Percentiles rank a stretch among this genome's conserved stretches.
These are phyloP conservation scores for Lithophane ornitopus DNA, from an alignment of 2,888 invertebrate genomes.

Conservation along the genomic window DNA sequence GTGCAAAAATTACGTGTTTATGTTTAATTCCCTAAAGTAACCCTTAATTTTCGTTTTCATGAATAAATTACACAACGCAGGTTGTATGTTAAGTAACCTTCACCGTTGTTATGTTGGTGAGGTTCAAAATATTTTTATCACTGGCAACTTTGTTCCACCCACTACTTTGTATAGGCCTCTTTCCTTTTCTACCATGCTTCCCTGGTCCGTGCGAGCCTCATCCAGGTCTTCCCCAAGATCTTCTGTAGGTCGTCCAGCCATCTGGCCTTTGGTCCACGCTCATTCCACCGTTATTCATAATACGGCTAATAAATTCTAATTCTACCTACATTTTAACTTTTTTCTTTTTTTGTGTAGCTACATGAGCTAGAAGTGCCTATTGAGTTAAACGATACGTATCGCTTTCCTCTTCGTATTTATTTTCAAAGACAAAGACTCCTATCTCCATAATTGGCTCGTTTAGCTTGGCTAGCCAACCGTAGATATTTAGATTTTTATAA, in stretches of 20 bases:
- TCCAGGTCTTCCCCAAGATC: too few relatives aligned
- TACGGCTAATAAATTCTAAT: neutral
- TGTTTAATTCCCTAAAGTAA: constrained; percentile 52
- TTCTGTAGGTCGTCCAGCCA: too few relatives aligned
- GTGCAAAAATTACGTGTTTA: constrained; percentile 28
- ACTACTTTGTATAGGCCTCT: too few relatives aligned
- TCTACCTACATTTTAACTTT: neutral
- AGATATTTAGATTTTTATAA: constrained; percentile 11
- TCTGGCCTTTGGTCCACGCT: too few relatives aligned
- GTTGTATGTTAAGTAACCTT: neutral
- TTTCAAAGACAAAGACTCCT: constrained; percentile 5
- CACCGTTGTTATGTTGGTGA: constrained; percentile 8
- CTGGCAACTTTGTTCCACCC: too few relatives aligned
- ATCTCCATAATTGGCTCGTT: constrained; percentile 21
- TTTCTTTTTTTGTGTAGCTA: neutral
- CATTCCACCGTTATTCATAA: neutral
- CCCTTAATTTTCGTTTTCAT: constrained; percentile 19
- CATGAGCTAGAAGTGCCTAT: neutral
- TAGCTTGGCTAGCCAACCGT: constrained; percentile 35
- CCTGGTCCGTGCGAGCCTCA: too few relatives aligned
- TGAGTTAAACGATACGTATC: neutral
- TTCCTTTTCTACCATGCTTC: too few relatives aligned
- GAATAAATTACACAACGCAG: constrained; percentile 13
- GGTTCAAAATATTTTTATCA: neutral
- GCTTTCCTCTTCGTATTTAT: neutral